Evolutionary conservation across 2,888 invertebrate species (phyloP), one percentile per base, ranked within the genome.

Genomic region (Conistra vaccinii): DNA sequence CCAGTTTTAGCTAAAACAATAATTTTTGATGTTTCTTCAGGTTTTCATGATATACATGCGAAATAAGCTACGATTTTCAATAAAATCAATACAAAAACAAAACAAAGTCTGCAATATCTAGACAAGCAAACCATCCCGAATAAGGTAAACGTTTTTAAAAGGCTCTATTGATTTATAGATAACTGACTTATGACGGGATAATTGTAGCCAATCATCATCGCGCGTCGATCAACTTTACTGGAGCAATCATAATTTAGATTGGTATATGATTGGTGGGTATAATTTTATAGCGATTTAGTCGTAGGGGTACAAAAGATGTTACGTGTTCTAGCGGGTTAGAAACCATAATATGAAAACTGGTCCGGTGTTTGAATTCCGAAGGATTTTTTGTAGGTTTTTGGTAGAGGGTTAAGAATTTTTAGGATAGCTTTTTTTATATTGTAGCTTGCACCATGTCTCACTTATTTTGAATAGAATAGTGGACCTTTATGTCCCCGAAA

Each of bases 91-190:
- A 55, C 35, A 55, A 42, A 32, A 55, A 55, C n/a, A 48, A 76
- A 32, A 62, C 17, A 55, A 53, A 53, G 55, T 35, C 55, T 57
- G 55, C 67, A 83, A 48, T 60, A 57, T 48, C 26, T 74, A 65
- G 60, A 70, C 51, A 26, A 55, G 26, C 55, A 70, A 68, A 42
- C 67, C 62, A 70, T 57, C 39, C 69, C 76, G 61, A 76, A 74
- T 78, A 68, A 81, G 76, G 82, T 80, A 83, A 85, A 80, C 78
- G 78, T 69, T 79, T 80, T 78, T 74, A 79, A 75, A 77, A 74
- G 75, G 77, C 76, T 79, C 83, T 89, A 91, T 90, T 92, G 93
- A 92, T 93, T 92, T 92, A 92, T 93, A 90, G 91, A 91, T 90
- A 82, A 85, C 80, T 76, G 78, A 76, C 80, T 80, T 85, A 80